Conservation (phyloP, 2,888 invertebrate species). For the Horisme vitalbata region DNA sequence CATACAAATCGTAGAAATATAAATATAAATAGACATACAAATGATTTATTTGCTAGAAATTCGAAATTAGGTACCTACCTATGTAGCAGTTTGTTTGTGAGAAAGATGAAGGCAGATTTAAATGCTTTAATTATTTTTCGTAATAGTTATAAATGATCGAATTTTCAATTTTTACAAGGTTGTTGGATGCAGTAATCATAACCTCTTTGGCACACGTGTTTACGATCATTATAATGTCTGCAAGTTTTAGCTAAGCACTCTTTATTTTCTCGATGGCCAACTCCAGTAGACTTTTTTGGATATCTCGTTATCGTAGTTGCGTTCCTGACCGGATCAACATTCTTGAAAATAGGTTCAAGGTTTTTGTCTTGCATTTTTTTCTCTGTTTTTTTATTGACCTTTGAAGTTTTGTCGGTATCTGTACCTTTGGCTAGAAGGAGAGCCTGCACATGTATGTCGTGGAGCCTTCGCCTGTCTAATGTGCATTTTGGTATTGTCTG, state of each 20-base stretch:
- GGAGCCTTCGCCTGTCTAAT: constrained; percentile 25
- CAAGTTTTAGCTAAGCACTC: background rate
- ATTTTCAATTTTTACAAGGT: constrained; percentile 2
- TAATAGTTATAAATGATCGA: background rate
- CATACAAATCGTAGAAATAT: too few relatives aligned
- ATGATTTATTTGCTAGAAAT: too few relatives aligned
- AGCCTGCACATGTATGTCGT: constrained; percentile 35
- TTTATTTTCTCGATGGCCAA: constrained; percentile 13
- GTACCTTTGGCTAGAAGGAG: constrained; percentile 18
- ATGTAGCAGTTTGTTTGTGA: too few relatives aligned
- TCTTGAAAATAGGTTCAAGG: background rate
- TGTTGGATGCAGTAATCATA: background rate
- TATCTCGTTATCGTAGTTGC: constrained; percentile 47
- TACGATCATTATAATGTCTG: background rate
- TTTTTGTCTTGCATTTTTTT: constrained; percentile 3
- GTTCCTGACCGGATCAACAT: constrained; percentile 26
- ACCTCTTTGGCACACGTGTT: background rate
- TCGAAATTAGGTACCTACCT: too few relatives aligned
- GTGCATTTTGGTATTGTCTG: constrained; percentile 7
- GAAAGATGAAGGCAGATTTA: too few relatives aligned
- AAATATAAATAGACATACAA: too few relatives aligned
- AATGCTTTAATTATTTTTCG: background rate
- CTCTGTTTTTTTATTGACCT: constrained; percentile 11
- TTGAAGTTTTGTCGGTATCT: background rate
- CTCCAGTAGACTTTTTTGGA: constrained; percentile 42